These are phyloP conservation scores for Drosophila sechellia DNA, from an alignment of 1,140 invertebrate genomes.

Conservation along the genomic window DNA sequence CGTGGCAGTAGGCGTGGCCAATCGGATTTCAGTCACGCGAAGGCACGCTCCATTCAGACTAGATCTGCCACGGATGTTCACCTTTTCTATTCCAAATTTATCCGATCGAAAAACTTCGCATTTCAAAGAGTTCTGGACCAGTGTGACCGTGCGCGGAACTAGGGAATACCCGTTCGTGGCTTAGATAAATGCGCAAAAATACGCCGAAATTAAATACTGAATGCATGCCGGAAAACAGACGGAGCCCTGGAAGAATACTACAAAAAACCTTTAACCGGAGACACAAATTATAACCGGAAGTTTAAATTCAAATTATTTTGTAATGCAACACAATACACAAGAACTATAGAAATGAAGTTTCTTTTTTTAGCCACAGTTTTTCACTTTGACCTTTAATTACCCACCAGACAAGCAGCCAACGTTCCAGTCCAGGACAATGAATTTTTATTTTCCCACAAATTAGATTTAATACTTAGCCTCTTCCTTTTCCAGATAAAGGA, in stretches of 20 bases:
- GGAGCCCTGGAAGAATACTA: neutral
- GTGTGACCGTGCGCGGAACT: conserved; percentile 4
- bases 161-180: neutral
- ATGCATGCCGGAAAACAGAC: neutral
- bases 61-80: conserved; percentile 15
- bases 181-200: neutral
- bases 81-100: conserved; percentile 17
- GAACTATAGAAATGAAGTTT: no score
- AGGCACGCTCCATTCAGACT: conserved; percentile 11
- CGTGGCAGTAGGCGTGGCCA: conserved; percentile 16
- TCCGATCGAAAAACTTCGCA: conserved; percentile 32
- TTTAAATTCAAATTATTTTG: neutral
- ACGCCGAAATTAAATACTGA: neutral
- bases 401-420: no score
- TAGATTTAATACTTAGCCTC: neutral
- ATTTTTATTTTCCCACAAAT: no score
- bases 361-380: no score
- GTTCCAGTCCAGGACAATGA: no score
- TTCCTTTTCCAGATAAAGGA: neutral
- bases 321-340: no score
- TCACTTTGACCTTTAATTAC: no score
- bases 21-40: conserved; percentile 27
- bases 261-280: neutral
- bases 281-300: neutral
- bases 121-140: conserved; percentile 26